Evolutionary conservation across 2,113 vertebrate species (phyloP).

Genomic region (Laterallus jamaicensis): DNA sequence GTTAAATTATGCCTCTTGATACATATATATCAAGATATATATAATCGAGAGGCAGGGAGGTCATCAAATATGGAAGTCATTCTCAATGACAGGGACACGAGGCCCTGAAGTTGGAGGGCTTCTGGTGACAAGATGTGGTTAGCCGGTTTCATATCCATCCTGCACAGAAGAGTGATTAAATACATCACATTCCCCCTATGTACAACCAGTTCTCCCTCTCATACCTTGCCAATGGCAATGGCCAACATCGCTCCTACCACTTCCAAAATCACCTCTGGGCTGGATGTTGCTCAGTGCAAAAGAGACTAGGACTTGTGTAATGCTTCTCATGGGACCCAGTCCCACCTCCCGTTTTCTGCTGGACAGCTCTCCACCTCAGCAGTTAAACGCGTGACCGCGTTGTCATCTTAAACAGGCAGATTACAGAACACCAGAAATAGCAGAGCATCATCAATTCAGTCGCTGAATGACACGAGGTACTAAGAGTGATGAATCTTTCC

Average conservation of each 20-base stretch:
- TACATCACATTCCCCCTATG: fast-evolving
- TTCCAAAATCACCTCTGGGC: not conserved
- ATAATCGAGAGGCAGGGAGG: not conserved
- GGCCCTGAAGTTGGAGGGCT: not conserved
- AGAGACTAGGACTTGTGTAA: not conserved
- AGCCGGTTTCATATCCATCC: not conserved
- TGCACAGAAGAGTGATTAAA: not conserved
- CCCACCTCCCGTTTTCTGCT: not conserved
- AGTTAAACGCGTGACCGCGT: fast-evolving
- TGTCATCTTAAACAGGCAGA: not conserved
- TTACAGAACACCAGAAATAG: conserved; percentile 8
- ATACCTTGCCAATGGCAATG: fast-evolving
- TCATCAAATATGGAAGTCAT: not conserved
- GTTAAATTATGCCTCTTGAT: not conserved
- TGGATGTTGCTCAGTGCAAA: not conserved
- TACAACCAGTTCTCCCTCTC: not conserved
- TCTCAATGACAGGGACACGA: not conserved
- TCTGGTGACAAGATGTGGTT: not conserved
- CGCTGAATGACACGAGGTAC: not conserved
- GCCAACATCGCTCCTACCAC: not conserved
- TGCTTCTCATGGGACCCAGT: not conserved
- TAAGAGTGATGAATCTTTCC: conserved; percentile 48
- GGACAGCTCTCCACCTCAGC: not conserved
- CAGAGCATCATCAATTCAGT: conserved; percentile 12
- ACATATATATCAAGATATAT: not conserved